phyloP scores from a whole-genome alignment of 2,113 vertebrate genomes.

The Dissostichus mawsoni region DNA sequence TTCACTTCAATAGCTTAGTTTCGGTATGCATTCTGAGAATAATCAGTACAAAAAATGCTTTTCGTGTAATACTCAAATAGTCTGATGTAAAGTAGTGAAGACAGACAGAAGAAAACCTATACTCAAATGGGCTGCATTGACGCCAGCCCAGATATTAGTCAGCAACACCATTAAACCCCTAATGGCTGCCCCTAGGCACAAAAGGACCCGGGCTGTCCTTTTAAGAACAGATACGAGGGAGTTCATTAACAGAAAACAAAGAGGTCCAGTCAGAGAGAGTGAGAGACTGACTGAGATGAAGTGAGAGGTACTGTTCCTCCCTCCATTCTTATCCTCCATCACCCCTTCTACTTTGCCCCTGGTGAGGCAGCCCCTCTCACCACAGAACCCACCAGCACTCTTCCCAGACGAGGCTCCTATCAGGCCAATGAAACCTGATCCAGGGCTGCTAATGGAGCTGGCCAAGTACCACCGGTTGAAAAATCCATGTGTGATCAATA shows the following conservation, averaged over 20 bases:
- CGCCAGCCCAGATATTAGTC: slow-evolving; percentile 80
- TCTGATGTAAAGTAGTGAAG: neutral
- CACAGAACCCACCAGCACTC: slow-evolving; percentile 73
- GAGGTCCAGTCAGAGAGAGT: slow-evolving; percentile 75
- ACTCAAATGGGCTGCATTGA: slow-evolving; percentile 61
- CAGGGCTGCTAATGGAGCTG: slow-evolving; percentile 83
- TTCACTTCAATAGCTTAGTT: neutral
- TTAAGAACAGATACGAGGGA: slow-evolving; percentile 82
- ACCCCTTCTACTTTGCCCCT: slow-evolving; percentile 38
- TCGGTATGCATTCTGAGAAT: neutral
- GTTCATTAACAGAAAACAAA: slow-evolving; percentile 88
- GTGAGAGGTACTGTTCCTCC: slow-evolving; percentile 53
- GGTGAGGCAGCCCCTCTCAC: slow-evolving; percentile 69
- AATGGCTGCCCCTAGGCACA: slow-evolving; percentile 79
- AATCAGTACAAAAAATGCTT: neutral
- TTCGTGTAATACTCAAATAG: neutral
- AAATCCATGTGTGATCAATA: slow-evolving; percentile 88
- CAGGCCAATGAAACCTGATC: slow-evolving; percentile 84
- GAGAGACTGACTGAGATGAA: slow-evolving; percentile 65
- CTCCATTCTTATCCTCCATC: slow-evolving; percentile 46
- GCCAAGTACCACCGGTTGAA: slow-evolving; percentile 80
- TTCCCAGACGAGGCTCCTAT: slow-evolving; percentile 80
- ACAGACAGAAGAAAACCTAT: slow-evolving; percentile 18
- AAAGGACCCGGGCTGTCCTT: slow-evolving; percentile 75
- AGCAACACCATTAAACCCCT: slow-evolving; percentile 80